Evolutionary conservation across 2,888 invertebrate genomes (phyloP), one percentile per base, ranked within the genome.

Genomic region (Apotomis capreana): DNA sequence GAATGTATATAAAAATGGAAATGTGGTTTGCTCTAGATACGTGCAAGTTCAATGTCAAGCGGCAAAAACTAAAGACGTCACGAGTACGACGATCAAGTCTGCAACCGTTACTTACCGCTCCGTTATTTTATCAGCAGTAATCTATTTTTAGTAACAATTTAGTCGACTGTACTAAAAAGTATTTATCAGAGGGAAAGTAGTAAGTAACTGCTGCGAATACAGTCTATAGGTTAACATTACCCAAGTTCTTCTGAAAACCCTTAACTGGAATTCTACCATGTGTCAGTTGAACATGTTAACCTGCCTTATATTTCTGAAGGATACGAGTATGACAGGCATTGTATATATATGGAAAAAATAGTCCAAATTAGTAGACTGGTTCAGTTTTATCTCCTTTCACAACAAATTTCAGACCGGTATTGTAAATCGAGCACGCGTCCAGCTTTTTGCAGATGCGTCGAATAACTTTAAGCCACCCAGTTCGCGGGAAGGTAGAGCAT

Each of bases 401-500:
- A 40, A 40, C 40, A 4, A 40, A 6, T 40, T 58, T 46, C 13
- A 10, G 51, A 67, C 15, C 36, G 55, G 55, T 46, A 55, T 55
- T n/a, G n/a, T 51, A 51, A 58, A 64, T 13, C 8, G 9, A 40
- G 37, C 9, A 37, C 10, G 49, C 49, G 49, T 49, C 10, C 49
- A 49, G 49, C 10, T 9, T 9, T 49, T 49, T 49, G 49, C 1
- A 46, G 54, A 58, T 49, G 36, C 46, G 36, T 44, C 36, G 57
- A 62, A 44, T 62, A 62, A 51, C 51, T 64, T 51, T 26, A 62
- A 61, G 68, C 44, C 44, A 37, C 46, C 55, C 65, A 49, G 67
- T 58, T 58, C 49, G 71, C 36, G 68, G 59, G 46, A 62, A 62
- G 68, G 44, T 62, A 36, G 68, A 68, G 72, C 54, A 68, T 68